Evolutionary conservation across 2,797 vertebrate genomes (phyloP), one percentile per base, ranked within the genome.

Genomic region (Crocidura indochinensis): DNA sequence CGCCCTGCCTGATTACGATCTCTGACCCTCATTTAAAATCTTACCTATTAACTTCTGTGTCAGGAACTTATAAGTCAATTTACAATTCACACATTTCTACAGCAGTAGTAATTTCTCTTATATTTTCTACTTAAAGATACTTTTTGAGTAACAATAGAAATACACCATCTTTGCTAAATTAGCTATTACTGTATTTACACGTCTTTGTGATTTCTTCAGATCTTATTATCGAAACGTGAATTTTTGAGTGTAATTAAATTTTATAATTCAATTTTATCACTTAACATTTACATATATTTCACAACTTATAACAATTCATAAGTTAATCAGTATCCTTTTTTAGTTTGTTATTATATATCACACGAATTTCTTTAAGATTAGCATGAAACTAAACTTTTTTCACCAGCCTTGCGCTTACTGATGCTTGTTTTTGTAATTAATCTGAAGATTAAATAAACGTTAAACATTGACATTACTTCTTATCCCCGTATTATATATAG

Each of bases 1-100:
- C 38, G 38, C 38, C 38, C 38, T 38, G 5, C 38, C 38, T 38
- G 38, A 38, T 38, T 5, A 38, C 38, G 38, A 38, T 38, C 38
- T 38, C 38, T 38, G n/a, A n/a, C n/a, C n/a, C n/a, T 87, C 78
- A 82, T 44, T 92, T 90, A 84, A 87, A 94, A 87, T 92, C n/a
- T 26, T 91, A 31, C 11, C 44, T 69, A 7, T 14, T 91, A 94
- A 17, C 31, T 10, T 91, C 17, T 79, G 6, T 76, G 26, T 60
- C 65, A 77, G 4, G 83, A 47, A 38, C 64, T 91, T 91, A 80
- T 53, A 88, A 81, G 31, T 87, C 29, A 71, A 0, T 90, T 89
- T 91, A 47, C 46, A 86, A 26, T 82, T 94, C 26, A 53, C 8
- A 44, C 51, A n/a, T 82, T 92, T 93, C n/a, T 92, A 2, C 53